Conservation (phyloP, 37 sponge, comb jelly and placozoan species). For the Oscarella lobularis region DNA sequence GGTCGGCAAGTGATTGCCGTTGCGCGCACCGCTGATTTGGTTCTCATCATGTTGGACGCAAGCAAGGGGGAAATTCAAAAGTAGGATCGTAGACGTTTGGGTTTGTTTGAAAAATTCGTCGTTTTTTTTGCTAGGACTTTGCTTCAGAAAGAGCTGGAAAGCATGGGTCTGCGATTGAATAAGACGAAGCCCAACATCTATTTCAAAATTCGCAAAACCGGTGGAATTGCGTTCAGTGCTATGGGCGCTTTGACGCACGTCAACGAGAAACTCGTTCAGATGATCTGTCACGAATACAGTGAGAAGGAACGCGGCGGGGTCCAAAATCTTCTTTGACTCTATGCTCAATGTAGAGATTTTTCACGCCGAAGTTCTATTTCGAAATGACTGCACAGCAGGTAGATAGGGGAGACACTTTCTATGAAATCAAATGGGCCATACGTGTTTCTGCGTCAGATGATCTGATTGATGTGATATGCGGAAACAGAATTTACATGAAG, state of each 20-base stretch:
- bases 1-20: conserved; percentile 99
- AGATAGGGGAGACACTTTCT: not conserved
- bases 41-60: conserved; percentile 99
- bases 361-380: conserved; percentile 11
- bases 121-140: no score
- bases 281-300: conserved; percentile 98
- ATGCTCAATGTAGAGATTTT: conserved; percentile 19
- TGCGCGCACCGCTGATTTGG: conserved; percentile 90
- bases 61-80: conserved; percentile 70
- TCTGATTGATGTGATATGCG: conserved; percentile 91
- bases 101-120: not conserved
- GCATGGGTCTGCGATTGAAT: conserved; percentile 90
- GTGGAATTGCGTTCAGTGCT: conserved; percentile 87
- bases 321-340: no score
- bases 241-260: conserved; percentile 74
- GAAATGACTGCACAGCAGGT: conserved; percentile 90
- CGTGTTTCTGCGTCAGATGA: conserved; percentile 54
- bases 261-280: conserved; percentile 82
- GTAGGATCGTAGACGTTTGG: conserved; percentile 5
- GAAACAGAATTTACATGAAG: conserved; percentile 94
- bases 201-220: conserved; percentile 95
- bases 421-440: no score
- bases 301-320: no score
- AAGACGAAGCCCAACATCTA: conserved; percentile 88
- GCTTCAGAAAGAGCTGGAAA: conserved; percentile 80